Conservation (phyloP, 2,113 vertebrate genomes). For the Electrona antarctica region DNA sequence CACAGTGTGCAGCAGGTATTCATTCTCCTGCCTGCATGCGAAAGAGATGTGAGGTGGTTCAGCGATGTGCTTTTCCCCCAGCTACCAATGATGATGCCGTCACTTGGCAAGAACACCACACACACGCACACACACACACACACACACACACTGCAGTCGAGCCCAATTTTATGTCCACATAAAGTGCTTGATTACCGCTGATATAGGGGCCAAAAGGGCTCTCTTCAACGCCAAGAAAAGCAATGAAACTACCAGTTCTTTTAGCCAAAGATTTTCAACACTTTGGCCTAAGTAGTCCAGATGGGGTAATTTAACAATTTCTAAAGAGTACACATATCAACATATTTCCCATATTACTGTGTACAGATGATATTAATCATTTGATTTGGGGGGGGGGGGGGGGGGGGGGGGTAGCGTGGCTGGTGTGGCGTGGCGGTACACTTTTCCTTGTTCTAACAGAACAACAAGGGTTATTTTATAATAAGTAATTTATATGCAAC, state of each 20-base stretch:
- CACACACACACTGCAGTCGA: conserved; percentile 23
- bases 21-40: too few species aligned
- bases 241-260: conserved; percentile 43
- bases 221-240: conserved; percentile 57
- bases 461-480: too few species aligned
- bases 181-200: conserved; percentile 54
- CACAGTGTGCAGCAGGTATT: too few species aligned
- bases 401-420: too few species aligned
- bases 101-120: conserved; percentile 44
- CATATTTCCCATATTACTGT: conserved; percentile 53
- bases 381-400: conserved; percentile 13
- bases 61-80: not conserved
- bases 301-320: conserved; percentile 47
- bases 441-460: too few species aligned
- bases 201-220: conserved; percentile 35
- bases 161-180: conserved; percentile 52
- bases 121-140: conserved; percentile 18
- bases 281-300: conserved; percentile 30
- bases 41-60: too few species aligned
- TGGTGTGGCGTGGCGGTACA: too few species aligned
- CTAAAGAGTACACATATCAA: conserved; percentile 56
- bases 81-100: conserved; percentile 48
- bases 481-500: conserved; percentile 21
- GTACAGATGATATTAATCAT: conserved; percentile 54
- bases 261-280: conserved; percentile 59